A percentile compares a stretch with the other conserved stretches of the same genome.
phyloP scores from a whole-genome alignment of 2,113 vertebrate species.

The Deroptyus accipitrinus region DNA sequence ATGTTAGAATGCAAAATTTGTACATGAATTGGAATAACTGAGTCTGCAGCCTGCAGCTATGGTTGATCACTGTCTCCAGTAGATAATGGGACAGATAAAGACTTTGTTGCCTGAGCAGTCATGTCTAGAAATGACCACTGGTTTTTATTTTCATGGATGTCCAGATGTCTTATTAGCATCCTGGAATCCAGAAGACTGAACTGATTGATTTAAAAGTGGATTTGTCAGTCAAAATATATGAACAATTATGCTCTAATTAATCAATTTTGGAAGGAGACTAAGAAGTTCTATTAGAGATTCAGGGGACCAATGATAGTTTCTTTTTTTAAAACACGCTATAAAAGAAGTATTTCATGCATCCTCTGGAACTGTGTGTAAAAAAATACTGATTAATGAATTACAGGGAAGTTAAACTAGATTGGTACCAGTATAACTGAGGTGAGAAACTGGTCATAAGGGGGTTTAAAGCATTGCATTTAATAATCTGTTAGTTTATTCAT shows the following conservation, averaged over 20 bases:
- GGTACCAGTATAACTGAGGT: neutral
- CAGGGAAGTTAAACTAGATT: neutral
- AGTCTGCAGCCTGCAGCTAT: neutral
- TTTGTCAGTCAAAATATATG: neutral
- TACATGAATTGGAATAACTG: neutral
- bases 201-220: neutral
- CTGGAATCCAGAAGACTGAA: neutral
- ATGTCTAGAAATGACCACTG: neutral
- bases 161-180: neutral
- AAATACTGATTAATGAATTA: neutral
- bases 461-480: neutral
- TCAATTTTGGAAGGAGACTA: neutral
- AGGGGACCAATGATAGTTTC: neutral
- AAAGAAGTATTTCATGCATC: neutral
- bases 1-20: neutral
- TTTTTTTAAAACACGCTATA: neutral
- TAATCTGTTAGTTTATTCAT: neutral
- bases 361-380: neutral
- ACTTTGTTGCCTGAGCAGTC: neutral
- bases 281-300: neutral
- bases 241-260: neutral
- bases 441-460: neutral
- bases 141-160: neutral
- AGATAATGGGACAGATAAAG: neutral
- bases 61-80: neutral